phyloP scores from a whole-genome alignment of 1,140 invertebrate genomes.

The Drosophila suzukii region DNA sequence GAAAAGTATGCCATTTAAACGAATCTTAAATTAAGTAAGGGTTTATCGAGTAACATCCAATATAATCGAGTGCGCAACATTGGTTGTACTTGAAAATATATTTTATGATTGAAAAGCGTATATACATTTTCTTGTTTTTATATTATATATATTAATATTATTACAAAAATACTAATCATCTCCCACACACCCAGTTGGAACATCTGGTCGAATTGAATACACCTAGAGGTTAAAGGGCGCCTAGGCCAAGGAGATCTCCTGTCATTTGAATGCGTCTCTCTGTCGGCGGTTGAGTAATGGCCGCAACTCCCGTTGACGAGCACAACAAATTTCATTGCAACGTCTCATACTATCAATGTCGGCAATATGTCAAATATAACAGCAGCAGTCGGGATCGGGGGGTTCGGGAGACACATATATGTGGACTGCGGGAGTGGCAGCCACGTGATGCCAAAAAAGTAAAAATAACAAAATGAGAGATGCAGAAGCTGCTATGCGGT shows the following conservation, averaged over 20 bases:
- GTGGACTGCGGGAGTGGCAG: conserved; percentile 36
- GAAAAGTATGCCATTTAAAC: too few species aligned
- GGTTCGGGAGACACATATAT: neutral
- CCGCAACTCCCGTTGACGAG: conserved; percentile 71
- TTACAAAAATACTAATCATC: neutral
- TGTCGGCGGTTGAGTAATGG: conserved; percentile 57
- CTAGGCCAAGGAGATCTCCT: neutral
- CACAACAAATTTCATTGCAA: conserved; percentile 78
- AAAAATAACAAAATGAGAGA: conserved; percentile 46
- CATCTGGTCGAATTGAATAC: conserved; percentile 26
- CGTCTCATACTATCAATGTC: conserved; percentile 78
- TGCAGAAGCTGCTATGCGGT: conserved; percentile 25
- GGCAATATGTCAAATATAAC: conserved; percentile 79
- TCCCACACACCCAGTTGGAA: conserved; percentile 7
- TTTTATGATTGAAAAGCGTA: too few species aligned
- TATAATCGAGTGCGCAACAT: too few species aligned
- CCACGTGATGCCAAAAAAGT: conserved; percentile 70
- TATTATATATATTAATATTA: too few species aligned
- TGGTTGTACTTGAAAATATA: too few species aligned
- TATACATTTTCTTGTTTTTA: too few species aligned
- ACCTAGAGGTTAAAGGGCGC: conserved; percentile 5
- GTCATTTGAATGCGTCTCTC: conserved; percentile 48
- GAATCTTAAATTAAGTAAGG: too few species aligned
- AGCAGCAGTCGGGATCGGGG: conserved; percentile 35
- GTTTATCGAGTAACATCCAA: too few species aligned